These are phyloP conservation scores for Dermochelys coriacea DNA, from an alignment of 2,797 vertebrate genomes.

Conservation along the genomic window DNA sequence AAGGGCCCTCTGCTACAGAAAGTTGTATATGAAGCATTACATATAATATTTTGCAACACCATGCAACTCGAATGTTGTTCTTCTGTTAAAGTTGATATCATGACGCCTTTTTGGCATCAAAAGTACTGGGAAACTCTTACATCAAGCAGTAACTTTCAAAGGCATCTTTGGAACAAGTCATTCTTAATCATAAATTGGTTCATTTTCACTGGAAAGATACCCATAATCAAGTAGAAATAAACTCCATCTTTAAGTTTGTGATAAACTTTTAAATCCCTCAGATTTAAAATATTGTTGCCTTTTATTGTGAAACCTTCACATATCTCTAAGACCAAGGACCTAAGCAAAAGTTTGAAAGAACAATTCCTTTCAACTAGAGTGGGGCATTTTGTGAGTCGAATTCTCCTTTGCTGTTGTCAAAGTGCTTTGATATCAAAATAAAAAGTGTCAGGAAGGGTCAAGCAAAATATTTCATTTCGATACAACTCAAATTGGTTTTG, in stretches of 20 bases:
- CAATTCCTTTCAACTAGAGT: not conserved
- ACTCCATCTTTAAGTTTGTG: constrained; percentile 14
- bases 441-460: not conserved
- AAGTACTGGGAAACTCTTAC: constrained; percentile 64
- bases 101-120: constrained; percentile 51
- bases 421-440: not conserved
- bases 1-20: too few relatives aligned
- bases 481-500: not conserved
- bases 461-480: not conserved
- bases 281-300: constrained; percentile 41
- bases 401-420: not conserved
- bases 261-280: constrained; percentile 48
- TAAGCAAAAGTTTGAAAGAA: not conserved
- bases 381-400: not conserved
- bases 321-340: constrained; percentile 44
- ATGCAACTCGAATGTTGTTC: constrained; percentile 20
- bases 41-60: constrained; percentile 46
- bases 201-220: constrained; percentile 43
- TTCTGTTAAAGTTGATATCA: constrained; percentile 60
- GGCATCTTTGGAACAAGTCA: constrained; percentile 62
- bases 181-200: constrained; percentile 43
- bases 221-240: constrained; percentile 24
- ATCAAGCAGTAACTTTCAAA: constrained; percentile 59
- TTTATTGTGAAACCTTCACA: constrained; percentile 46
- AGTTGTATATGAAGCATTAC: not conserved